Evolutionary conservation across 2,888 invertebrate genomes (phyloP), one percentile per base, ranked within the genome.

Genomic region (Meandrusa payeni): DNA sequence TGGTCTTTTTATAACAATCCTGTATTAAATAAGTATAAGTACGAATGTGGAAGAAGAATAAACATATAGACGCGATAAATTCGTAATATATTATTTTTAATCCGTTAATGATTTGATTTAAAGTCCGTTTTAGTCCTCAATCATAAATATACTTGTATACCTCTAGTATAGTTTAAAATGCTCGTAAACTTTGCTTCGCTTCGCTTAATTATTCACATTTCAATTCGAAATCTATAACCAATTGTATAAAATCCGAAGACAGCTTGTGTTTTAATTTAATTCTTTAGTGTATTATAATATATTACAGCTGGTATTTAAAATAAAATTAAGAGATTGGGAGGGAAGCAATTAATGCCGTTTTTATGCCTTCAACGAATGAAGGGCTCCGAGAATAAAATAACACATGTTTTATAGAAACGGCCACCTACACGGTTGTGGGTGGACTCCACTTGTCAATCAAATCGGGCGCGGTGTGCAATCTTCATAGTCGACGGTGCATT

Each of bases 371-470:
- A 48, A 51, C 62, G 72, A 77, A 73, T 75, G 55, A 70, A 76
- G 66, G 74, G 69, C 67, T 69, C 59, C 59, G 54, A 53, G 13
- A 57, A 64, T 64, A 62, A 61, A 52, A 63, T 62, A 68, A 69
- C 61, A 45, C 47, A 50, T 54, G 64, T 64, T 68, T 60, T 55
- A 55, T 59, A 52, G 50, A 53, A 69, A 41, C 63, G 78, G 65
- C 80, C 80, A 80, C 80, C 76, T 64, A 60, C 74, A 67, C 51
- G 42, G 61, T 36, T 37, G 62, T 65, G 75, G 78, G 69, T 64
- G 75, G 74, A 69, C 57, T 57, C 50, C 33, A 61, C 66, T 62
- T 78, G 81, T 81, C 80, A 81, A 78, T 83, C 80, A 82, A 63
- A 48, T 52, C 39, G 39, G 52, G 51, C 51, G 54, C 50, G 54